Evolutionary conservation across 2,113 vertebrate genomes (phyloP), one percentile per base, ranked within the genome.

Genomic region (Syrrhaptes paradoxus): DNA sequence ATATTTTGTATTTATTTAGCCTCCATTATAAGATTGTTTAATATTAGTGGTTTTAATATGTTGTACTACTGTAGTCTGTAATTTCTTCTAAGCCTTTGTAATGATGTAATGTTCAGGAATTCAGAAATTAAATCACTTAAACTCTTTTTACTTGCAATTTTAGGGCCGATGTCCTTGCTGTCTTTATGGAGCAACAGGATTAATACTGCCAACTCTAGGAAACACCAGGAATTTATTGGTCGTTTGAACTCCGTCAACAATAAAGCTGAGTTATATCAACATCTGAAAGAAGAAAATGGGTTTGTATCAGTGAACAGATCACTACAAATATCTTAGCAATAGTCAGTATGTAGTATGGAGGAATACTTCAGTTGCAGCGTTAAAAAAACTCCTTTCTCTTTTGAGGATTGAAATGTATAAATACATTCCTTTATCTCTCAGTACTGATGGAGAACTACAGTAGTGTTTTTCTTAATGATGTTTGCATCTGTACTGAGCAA

Each of bases 221-320:
- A 99, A 90, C 99, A 99, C 88, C 99, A 99, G 26, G 99, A 99
- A 97, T 99, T 99, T 96, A 97, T 98, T 34, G 99, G 99, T 20
- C 98, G 99, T 67, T 96, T 98, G 92, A 99, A 98, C 90, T 99
- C 99, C 14, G 98, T 99, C 81, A 99, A 99, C 97, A 99, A 99
- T 96, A 99, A 99, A 97, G 98, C 99, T 29, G 99, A 99, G 93
- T 96, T 99, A 14, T 99, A 99, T 96, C 99, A 99, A 97, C 99
- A 99, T 93, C 98, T 99, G 83, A 99, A 99, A 97, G 99, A 99
- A 17, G 99, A 99, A 96, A 99, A 99, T 36, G 99, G 99, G 99
- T 99, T 94, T 79, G 99, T 98, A 96, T 96, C 90, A 54, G 34
- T 89, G 78, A 89, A 82, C 79, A 6, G 46, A 55, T 76, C 62